Base-by-base conservation (phyloP, 2,797 vertebrate species). In the Adelosebastes latens region DNA sequence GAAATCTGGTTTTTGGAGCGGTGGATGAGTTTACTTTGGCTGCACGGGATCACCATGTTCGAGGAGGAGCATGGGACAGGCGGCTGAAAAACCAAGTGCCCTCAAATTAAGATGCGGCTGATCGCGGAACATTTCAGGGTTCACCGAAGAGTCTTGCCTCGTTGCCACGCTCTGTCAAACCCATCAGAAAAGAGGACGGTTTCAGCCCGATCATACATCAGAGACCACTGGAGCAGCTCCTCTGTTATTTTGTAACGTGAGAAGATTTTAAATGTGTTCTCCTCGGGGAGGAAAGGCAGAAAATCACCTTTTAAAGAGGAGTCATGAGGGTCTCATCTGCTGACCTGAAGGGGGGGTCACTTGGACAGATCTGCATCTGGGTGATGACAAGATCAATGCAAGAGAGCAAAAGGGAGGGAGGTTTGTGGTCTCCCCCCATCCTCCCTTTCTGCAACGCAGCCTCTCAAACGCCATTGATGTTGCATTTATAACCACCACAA, bases 11-110 rank as follows among this genome's bases (percentile, higher is more conserved):
- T 92, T 89, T 88, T 58, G 34, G 72, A 85, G 85, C 52, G 18
- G 77, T 39, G 55, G 78, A 83, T 71, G 68, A 83, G 86, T 93
- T 93, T 90, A 89, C 82, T 90, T 91, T 93, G 90, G 92, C 89
- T 61, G 84, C 58, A 42, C 74, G 49, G 25, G 49, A 63, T 82
- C 75, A 4, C 42, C 69, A 56, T 76, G 34, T 72, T 73, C 2
- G 9, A 79, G 74, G 75, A 81, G 65, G 67, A 81, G 80, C 63
- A 49, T 0, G 53, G 72, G 67, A 72, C 39, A 68, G 61, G 80
- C 32, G 25, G 31, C 60, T 55, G 62, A 77, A 79, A 53, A 83
- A 81, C 36, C 55, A 69, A 72, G 66, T 63, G 72, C 73, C 82
- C 66, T 77, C 66, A 87, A 89, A 91, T 90, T 80, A 86, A 78